phyloP scores from a whole-genome alignment of 2,113 vertebrate species.

The Heterochromis multidens region DNA sequence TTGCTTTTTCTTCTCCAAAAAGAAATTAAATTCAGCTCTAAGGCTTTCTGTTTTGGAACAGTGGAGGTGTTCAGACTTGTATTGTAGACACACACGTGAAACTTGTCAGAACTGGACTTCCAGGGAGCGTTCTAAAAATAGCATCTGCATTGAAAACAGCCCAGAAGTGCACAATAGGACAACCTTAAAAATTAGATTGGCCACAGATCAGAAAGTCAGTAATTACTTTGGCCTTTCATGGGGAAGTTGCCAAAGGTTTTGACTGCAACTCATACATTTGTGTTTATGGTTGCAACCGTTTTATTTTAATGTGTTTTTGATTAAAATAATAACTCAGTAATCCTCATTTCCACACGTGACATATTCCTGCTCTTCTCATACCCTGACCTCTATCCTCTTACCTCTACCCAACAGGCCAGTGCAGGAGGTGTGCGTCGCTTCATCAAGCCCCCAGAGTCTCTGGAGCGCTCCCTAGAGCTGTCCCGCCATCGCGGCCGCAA shows the following conservation, averaged over 20 bases:
- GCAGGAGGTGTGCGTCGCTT: conserved; percentile 87
- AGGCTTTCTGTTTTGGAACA: neutral
- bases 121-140: neutral
- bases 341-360: neutral
- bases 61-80: neutral
- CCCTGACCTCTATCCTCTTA: neutral
- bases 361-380: neutral
- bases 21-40: neutral
- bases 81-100: neutral
- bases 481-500: conserved; percentile 91
- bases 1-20: neutral
- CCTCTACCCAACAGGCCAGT: conserved; percentile 69
- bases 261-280: neutral
- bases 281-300: neutral
- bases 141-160: neutral
- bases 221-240: neutral
- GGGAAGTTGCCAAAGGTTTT: neutral
- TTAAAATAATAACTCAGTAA: neutral
- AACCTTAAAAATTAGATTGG: neutral
- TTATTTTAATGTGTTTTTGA: neutral
- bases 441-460: conserved; percentile 88
- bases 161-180: neutral
- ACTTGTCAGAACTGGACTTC: neutral
- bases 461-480: conserved; percentile 94
- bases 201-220: neutral